phyloP scores from a whole-genome alignment of 2,113 vertebrate species.

The Clinocottus analis region DNA sequence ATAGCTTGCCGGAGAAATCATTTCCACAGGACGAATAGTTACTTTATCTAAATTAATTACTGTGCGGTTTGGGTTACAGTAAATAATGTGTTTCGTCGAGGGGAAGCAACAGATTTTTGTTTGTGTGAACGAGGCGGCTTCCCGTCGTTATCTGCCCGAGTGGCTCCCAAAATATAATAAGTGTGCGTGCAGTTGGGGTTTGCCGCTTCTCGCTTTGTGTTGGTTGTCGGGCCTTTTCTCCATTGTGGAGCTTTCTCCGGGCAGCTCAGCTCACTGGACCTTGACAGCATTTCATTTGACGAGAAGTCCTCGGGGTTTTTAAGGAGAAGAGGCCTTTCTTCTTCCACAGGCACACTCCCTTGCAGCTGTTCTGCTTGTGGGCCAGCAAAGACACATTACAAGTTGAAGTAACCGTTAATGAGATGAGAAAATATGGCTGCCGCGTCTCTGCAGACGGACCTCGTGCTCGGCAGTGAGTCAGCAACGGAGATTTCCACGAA shows the following conservation, averaged over 20 bases:
- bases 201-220: constrained; percentile 61
- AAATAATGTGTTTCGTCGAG: constrained; percentile 33
- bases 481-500: not conserved
- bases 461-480: constrained; percentile 8
- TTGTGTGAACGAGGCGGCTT: constrained; percentile 39
- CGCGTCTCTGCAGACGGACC: constrained; percentile 20
- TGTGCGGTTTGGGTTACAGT: constrained; percentile 18
- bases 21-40: constrained; percentile 19
- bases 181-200: constrained; percentile 60
- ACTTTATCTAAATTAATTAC: constrained; percentile 58
- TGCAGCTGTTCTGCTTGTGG: constrained; percentile 21
- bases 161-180: constrained; percentile 67
- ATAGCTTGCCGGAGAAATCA: constrained; percentile 1
- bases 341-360: constrained; percentile 22
- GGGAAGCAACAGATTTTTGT: constrained; percentile 57
- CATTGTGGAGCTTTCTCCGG: constrained; percentile 67
- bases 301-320: constrained; percentile 67
- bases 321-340: constrained; percentile 60
- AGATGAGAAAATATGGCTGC: constrained; percentile 48
- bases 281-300: constrained; percentile 78
- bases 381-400: constrained; percentile 40
- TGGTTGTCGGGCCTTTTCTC: constrained; percentile 56
- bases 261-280: constrained; percentile 76
- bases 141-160: constrained; percentile 59
- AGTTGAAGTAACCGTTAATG: constrained; percentile 66